Evolutionary conservation across 2,888 invertebrate genomes (phyloP), one percentile per base, ranked within the genome.

Genomic region (Lamproptera curius): DNA sequence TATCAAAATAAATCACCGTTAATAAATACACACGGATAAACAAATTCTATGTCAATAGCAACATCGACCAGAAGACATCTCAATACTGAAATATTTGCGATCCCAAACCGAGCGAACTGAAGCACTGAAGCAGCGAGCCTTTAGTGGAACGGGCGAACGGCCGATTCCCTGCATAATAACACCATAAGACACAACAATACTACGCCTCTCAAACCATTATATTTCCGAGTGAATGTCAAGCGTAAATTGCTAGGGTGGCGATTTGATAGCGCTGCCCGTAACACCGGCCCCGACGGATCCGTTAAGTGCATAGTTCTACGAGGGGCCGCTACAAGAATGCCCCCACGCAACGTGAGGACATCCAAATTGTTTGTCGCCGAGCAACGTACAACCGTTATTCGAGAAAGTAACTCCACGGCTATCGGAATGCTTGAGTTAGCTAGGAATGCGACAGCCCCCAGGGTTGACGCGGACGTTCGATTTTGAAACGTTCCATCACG

Each of bases 351-450:
- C 75, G 78, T 75, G 76, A 70, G 67, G 65, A 70, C 70, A 76
- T 73, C 69, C 67, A 70, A 79, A 79, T 76, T 75, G 74, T 76
- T 74, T 67, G 65, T 63, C 63, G 67, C 61, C 61, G 62, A 65
- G 67, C 65, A 59, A 67, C 60, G 62, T 63, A 61, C 65, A 56
- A 48, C 56, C 57, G 69, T 68, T 67, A 73, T 75, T 77, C 70
- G 66, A 57, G 66, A 67, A 58, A 67, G 72, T 72, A 64, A 72
- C 70, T 69, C 63, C 58, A 62, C 63, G 61, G 67, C 61, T 67
- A 70, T 65, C 56, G 69, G 72, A 74, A 75, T 79, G 59, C 55
- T 67, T 59, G 70, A 64, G 65, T 65, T 63, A 59, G 57, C 58
- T 52, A 51, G 55, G 58, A 57, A 65, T 63, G 55, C 54, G 10